Conservation (phyloP, 2,888 invertebrate species). For the Limnephilus rhombicus region DNA sequence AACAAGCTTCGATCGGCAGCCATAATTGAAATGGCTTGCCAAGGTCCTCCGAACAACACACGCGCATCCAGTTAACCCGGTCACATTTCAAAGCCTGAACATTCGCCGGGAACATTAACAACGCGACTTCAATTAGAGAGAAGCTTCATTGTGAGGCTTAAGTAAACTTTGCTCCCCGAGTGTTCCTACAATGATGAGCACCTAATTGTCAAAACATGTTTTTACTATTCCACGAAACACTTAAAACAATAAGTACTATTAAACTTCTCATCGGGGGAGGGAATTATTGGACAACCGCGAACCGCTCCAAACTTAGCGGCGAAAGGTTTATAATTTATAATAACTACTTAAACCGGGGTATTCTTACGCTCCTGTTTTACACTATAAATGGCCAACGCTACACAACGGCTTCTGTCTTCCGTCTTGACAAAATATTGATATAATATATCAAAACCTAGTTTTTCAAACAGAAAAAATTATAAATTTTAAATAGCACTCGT, state of each 20-base stretch:
- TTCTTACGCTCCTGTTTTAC: too few species aligned
- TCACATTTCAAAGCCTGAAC: not conserved
- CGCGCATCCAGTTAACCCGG: not conserved
- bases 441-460: too few species aligned
- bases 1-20: not conserved
- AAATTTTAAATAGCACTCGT: too few species aligned
- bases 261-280: not conserved
- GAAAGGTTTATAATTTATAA: too few species aligned
- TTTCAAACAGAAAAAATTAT: too few species aligned
- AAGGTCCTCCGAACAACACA: not conserved
- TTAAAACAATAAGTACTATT: slow-evolving; percentile 12
- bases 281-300: not conserved
- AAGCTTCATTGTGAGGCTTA: not conserved
- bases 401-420: too few species aligned
- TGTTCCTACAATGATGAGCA: not conserved
- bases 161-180: not conserved
- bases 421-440: too few species aligned
- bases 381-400: too few species aligned
- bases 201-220: slow-evolving; percentile 22
- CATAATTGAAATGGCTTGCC: not conserved
- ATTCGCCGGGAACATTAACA: not conserved
- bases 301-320: too few species aligned
- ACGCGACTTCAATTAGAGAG: slow-evolving; percentile 6
- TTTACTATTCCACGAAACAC: not conserved
- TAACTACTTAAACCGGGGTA: too few species aligned